Base-by-base conservation (phyloP, 2,113 vertebrate genomes). In the Prolemur simus region DNA sequence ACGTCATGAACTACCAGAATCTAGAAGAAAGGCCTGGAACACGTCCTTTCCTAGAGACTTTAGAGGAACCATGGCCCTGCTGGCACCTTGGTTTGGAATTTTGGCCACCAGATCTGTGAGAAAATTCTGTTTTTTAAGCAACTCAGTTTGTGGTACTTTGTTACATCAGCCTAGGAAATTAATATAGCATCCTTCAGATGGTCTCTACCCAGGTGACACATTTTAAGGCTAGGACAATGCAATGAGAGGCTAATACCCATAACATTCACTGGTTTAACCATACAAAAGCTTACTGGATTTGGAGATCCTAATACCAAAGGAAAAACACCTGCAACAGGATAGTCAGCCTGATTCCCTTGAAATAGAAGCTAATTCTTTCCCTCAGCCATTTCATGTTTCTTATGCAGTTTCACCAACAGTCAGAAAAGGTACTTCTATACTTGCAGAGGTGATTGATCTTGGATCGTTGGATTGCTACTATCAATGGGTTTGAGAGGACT, bases 221-320 rank as follows among this genome's bases (percentile, higher is more conserved):
- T 92, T 66, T 73, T 52, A 86, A 94, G n/a, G 34, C 5, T 63
- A 42, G 18, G 25, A 8, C 63, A 73, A 87, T 29, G n/a, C 23
- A 60, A n/a, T 1, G 13, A 37, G 8, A 2, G 25, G 12, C 12
- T 58, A 21, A 18, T 37, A 29, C 0, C 6, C n/a, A 14, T 15
- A 37, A 1, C 10, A 66, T 32, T 64, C 21, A 52, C 25, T 39
- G 27, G 23, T 29, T 25, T 82, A 66, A 37, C 29, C 25, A 37
- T 49, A 77, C 18, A 37, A 71, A 87, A 68, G 3, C 39, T 81
- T 60, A 87, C 39, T 63, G 13, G 15, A 83, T 83, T 85, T 74
- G 18, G 47, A 87, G 21, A 54, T 10, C 32, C 29, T 82, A n/a
- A 32, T 34, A 39, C 34, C 37, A 77, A 83, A 56, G 34, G 10